Evolutionary conservation across 2,113 vertebrate genomes (phyloP).

Genomic region (Oxyura jamaicensis): DNA sequence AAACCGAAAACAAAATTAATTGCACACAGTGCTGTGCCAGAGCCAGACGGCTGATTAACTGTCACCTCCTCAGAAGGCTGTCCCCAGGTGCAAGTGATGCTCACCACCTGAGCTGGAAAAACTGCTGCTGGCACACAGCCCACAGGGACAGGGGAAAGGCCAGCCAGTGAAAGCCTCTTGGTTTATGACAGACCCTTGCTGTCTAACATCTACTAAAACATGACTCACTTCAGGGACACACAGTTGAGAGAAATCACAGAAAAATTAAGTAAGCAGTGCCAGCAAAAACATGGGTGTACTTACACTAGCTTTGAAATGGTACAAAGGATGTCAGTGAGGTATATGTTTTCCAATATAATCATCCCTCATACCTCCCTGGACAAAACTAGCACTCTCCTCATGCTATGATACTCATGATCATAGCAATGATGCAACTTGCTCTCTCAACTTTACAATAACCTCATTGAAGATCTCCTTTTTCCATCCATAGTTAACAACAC

Average conservation of each 20-base stretch:
- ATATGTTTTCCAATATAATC: neutral
- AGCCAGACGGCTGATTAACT: neutral
- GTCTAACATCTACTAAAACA: neutral
- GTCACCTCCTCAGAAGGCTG: neutral
- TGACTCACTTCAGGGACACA: constrained; percentile 51
- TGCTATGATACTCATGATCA: neutral
- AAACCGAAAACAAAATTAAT: neutral
- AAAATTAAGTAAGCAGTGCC: constrained; percentile 38
- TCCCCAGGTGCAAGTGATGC: neutral
- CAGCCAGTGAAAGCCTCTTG: neutral
- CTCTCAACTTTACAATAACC: neutral
- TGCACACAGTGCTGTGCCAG: fast-evolving
- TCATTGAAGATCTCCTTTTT: neutral
- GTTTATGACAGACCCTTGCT: neutral
- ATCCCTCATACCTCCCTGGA: neutral
- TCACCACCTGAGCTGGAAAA: neutral
- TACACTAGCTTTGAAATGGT: constrained; percentile 7
- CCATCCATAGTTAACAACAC: neutral
- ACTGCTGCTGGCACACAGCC: neutral
- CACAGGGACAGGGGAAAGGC: neutral
- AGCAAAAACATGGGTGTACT: constrained; percentile 58
- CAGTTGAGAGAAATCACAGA: constrained; percentile 20
- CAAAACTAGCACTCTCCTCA: neutral
- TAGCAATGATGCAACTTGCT: neutral
- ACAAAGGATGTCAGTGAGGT: neutral